Base-by-base conservation (phyloP, 2,888 invertebrate species). In the Clitarchus hookeri region DNA sequence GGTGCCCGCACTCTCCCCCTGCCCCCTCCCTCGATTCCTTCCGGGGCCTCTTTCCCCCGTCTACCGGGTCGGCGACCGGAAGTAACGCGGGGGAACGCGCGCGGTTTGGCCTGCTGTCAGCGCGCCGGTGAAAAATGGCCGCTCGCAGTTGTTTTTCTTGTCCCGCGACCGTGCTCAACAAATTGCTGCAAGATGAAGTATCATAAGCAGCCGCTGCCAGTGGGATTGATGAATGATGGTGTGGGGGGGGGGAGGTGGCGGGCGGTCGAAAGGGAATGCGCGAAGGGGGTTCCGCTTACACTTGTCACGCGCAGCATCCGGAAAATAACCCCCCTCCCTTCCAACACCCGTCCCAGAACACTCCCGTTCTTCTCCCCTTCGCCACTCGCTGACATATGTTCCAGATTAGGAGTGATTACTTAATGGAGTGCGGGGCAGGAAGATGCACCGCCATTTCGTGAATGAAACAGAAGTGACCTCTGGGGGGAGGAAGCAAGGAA, bases 141-240 rank as follows among this genome's bases (percentile, higher is more conserved):
- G 6, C 65, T 65, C 65, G 0, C 11, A 8, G 19, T n/a, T 11
- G 19, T 65, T 65, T 65, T n/a, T 65, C 65, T 65, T 65, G n/a
- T 65, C 65, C 65, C 65, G 23, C 65, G 23, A 19, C 65, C 65
- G 65, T n/a, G 65, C 65, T 65, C 82, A 82, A 82, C 82, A 82
- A 82, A 82, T 82, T 82, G 82, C 82, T 23, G 82, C 82, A 82
- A 82, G 82, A 82, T 82, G 82, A 36, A 82, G 82, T 82, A 82
- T 82, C 82, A 82, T 82, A 82, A 82, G 82, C 82, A 82, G 82
- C 82, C 82, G 36, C 44, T 36, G 36, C 27, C 82, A n/a, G 16
- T 11, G 82, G 65, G 65, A 65, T 65, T 65, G 65, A 65, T 65
- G 65, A 65, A 65, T 65, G 65, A 65, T 11, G 65, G n/a, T 23